Base-by-base conservation (phyloP, 1,140 invertebrate genomes). In the Trichomalopsis sarcophagae region DNA sequence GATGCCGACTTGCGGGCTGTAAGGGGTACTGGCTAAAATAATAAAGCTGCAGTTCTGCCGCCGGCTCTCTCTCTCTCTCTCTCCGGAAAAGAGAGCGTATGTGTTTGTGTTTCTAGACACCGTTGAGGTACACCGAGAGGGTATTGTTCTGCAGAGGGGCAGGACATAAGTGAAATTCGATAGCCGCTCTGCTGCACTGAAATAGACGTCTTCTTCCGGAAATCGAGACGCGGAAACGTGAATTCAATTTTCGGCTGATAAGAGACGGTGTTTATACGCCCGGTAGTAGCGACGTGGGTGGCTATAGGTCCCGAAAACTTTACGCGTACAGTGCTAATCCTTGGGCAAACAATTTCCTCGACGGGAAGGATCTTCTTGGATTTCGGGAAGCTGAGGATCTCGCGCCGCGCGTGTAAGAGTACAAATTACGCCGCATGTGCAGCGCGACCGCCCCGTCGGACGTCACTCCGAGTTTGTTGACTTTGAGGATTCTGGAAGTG, bases 91-190 rank as follows among this genome's bases (percentile, higher is more conserved):
- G 87, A 87, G 82, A 68, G 75, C 30, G 50, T 80, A 86, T 87
- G 81, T 91, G 90, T 91, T 91, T 91, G 89, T 91, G 87, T 91
- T 91, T 91, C 87, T 86, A 90, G 88, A 87, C 81, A 83, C 82
- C 87, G 17, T 62, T n/a, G 89, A 85, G 87, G 86, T 71, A 81
- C 2, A 81, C 36, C 44, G 17, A 68, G 50, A 80, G 69, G 5
- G 30, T 36, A 69, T 69, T 69, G 27, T 27, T 69, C 66, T 5
- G 10, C 2, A 3, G 33, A 4, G 33, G 33, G 33, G 33, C 33
- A 36, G 5, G 33, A 36, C 33, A 7, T 7, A 44, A 44, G 40
- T 69, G 47, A 50, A 50, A 50, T 17, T 50, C 47, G 13, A 50
- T 50, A 36, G 33, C 47, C 2, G 47, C 2, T 0, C 3, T 6